phyloP scores from a whole-genome alignment of 2,797 vertebrate species.

The Crocidura indochinensis region DNA sequence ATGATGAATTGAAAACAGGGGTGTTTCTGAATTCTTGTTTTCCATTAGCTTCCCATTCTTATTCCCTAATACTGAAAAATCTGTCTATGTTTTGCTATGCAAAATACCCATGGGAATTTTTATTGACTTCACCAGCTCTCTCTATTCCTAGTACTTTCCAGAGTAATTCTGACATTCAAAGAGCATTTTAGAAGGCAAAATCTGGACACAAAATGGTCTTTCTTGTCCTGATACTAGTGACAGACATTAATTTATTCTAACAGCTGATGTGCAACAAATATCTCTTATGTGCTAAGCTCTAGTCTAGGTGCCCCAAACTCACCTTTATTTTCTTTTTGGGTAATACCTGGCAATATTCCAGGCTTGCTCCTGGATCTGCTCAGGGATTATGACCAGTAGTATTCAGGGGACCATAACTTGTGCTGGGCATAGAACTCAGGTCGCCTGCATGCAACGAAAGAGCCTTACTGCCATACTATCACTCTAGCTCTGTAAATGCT shows the following conservation, averaged over 20 bases:
- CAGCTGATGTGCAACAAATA: neutral
- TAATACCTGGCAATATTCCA: too few species aligned
- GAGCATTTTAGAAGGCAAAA: neutral
- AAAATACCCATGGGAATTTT: neutral
- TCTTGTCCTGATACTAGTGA: neutral
- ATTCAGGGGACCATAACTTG: too few species aligned
- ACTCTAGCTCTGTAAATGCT: too few species aligned
- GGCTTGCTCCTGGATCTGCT: neutral
- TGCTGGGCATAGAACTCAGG: too few species aligned
- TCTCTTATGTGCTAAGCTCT: constrained; percentile 3
- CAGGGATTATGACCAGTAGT: too few species aligned
- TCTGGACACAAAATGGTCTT: neutral
- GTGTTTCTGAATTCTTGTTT: neutral
- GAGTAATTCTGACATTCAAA: constrained; percentile 34
- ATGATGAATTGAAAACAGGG: neutral
- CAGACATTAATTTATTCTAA: neutral
- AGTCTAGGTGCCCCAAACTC: neutral
- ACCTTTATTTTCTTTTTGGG: too few species aligned
- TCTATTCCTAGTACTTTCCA: constrained; percentile 24
- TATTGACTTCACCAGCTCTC: neutral
- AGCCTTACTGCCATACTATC: too few species aligned
- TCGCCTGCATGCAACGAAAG: too few species aligned
- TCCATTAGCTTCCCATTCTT: neutral
- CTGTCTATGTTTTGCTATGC: neutral
- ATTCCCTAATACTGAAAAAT: neutral